A percentile compares a stretch with the other conserved stretches of the same genome.
phyloP scores from a whole-genome alignment of 2,888 invertebrate genomes.

The Abrostola triplasia region DNA sequence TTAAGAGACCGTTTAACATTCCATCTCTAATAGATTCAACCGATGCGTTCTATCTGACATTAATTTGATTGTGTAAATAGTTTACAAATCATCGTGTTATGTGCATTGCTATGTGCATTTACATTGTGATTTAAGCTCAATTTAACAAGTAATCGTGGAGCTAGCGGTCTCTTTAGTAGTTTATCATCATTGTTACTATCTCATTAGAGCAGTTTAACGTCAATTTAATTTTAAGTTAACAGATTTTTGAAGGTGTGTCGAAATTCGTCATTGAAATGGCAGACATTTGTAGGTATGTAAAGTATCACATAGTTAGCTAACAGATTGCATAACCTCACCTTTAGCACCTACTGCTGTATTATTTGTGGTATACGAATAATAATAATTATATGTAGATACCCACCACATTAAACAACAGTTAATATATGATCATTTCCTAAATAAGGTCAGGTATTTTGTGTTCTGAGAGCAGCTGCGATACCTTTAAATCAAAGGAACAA shows the following conservation, averaged over 20 bases:
- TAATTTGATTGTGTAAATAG: conserved; percentile 38
- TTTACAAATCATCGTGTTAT: conserved; percentile 26
- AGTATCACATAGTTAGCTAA: no score
- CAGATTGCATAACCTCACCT: no score
- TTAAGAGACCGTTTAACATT: conserved; percentile 39
- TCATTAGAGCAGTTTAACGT: conserved; percentile 47
- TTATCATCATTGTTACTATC: conserved; percentile 23
- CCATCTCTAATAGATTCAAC: conserved; percentile 32
- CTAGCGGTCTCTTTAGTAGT: conserved; percentile 4
- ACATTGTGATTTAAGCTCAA: conserved; percentile 54
- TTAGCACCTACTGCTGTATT: no score
- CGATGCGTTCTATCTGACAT: conserved; percentile 14
- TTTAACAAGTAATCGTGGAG: conserved; percentile 56
- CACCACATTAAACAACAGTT: no score
- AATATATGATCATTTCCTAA: no score
- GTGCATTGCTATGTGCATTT: conserved; percentile 10
- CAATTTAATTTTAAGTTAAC: conserved; percentile 32
- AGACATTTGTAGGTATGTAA: not conserved
- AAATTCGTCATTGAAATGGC: conserved; percentile 19
- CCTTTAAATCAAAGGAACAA: no score
- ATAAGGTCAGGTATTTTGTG: no score
- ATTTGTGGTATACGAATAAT: no score
- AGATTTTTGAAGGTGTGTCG: conserved; percentile 25
- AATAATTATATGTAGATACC: no score
- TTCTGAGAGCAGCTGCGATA: no score